Conservation (phyloP, 2,888 invertebrate genomes). For the Platypus cylindrus region DNA sequence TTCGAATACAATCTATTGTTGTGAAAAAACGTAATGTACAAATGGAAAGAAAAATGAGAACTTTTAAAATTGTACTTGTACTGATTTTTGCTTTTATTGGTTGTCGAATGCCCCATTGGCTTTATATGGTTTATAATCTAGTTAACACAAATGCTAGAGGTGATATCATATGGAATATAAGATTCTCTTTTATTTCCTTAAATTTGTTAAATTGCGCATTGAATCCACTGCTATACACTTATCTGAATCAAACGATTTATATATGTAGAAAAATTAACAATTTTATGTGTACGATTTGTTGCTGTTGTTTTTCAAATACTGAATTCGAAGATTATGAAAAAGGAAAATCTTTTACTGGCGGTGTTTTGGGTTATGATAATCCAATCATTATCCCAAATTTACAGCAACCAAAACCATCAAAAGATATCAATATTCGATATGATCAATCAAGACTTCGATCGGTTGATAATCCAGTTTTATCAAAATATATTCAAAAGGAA, state of each 20-base stretch:
- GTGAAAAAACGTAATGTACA: constrained; percentile 23
- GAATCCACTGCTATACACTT: constrained; percentile 48
- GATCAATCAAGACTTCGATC: too few species aligned
- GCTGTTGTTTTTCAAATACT: constrained; percentile 29
- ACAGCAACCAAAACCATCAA: too few species aligned
- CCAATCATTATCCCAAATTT: too few species aligned
- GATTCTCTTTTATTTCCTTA: constrained; percentile 38
- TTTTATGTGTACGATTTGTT: constrained; percentile 28
- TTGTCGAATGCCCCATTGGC: constrained; percentile 41
- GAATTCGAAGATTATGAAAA: constrained; percentile 33
- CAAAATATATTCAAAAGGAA: constrained; percentile 7
- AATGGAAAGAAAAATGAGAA: constrained; percentile 38
- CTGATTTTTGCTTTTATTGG: constrained; percentile 42
- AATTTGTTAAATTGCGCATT: constrained; percentile 41
- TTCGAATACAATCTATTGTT: constrained; percentile 3
- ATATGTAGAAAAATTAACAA: constrained; percentile 23
- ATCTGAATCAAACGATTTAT: constrained; percentile 39
- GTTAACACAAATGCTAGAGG: constrained; percentile 22
- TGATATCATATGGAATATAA: constrained; percentile 34
- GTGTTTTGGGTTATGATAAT: constrained; percentile 5
- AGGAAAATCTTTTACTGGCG: constrained; percentile 9
- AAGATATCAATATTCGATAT: too few species aligned
- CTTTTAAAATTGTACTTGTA: constrained; percentile 42
- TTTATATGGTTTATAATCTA: constrained; percentile 38
- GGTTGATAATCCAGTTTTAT: constrained; percentile 2